phyloP scores from a whole-genome alignment of 2,113 vertebrate species.

The Proterorhinus semilunaris region DNA sequence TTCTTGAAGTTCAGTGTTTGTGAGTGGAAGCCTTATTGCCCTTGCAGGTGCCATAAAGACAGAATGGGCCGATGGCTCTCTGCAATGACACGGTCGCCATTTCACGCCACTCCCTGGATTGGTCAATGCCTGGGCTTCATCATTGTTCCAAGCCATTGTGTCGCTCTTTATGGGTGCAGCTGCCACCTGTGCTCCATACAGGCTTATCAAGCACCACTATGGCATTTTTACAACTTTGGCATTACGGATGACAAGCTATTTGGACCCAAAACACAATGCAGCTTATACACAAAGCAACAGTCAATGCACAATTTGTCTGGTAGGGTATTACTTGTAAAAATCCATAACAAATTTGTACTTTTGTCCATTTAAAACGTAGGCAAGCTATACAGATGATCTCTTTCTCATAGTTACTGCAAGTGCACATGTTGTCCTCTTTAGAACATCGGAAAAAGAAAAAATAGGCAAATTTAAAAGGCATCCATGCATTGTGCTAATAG shows the following conservation, averaged over 20 bases:
- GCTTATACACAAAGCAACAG: slow-evolving; percentile 15
- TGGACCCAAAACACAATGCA: slow-evolving; percentile 9
- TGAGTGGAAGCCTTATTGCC: slow-evolving; percentile 54
- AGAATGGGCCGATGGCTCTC: slow-evolving; percentile 65
- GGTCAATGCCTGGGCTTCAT: slow-evolving; percentile 71
- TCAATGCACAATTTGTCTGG: slow-evolving; percentile 1
- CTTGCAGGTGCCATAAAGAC: slow-evolving; percentile 67
- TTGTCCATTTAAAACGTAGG: too few relatives aligned
- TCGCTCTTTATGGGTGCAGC: slow-evolving; percentile 69
- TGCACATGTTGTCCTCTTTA: too few relatives aligned
- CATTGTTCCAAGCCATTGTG: slow-evolving; percentile 76
- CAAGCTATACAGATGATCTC: too few relatives aligned
- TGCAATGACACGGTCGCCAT: slow-evolving; percentile 67
- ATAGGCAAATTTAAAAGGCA: too few relatives aligned
- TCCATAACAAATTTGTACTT: too few relatives aligned
- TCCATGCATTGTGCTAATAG: too few relatives aligned
- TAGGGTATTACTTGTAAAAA: not conserved
- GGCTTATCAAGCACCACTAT: slow-evolving; percentile 52
- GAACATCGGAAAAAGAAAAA: too few relatives aligned
- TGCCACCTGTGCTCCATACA: slow-evolving; percentile 75
- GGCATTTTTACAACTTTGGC: slow-evolving; percentile 49
- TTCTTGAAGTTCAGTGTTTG: slow-evolving; percentile 56
- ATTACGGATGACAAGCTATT: slow-evolving; percentile 47
- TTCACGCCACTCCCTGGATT: slow-evolving; percentile 65
- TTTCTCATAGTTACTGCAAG: too few relatives aligned